A percentile compares a stretch with the other conserved stretches of the same genome.
phyloP scores from a whole-genome alignment of 2,888 invertebrate species.

The Bedellia somnulentella region DNA sequence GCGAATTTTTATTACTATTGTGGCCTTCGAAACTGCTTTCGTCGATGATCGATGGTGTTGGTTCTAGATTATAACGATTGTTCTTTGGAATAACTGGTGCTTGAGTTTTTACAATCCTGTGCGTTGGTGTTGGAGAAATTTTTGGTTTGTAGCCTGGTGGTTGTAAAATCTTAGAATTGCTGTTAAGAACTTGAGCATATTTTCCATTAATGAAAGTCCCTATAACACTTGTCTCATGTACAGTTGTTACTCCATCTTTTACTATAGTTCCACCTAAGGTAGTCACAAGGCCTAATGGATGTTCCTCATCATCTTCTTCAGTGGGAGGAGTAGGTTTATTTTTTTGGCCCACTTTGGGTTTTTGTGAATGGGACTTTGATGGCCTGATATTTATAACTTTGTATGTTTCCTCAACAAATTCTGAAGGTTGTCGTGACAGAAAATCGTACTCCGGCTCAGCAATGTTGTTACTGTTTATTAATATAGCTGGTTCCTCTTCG shows the following conservation, averaged over 20 bases:
- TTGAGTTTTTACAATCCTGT: slow-evolving; percentile 76
- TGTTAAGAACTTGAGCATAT: slow-evolving; percentile 85
- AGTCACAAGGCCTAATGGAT: slow-evolving; percentile 80
- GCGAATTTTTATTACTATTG: slow-evolving; percentile 52
- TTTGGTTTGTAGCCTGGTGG: slow-evolving; percentile 57
- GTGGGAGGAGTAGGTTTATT: slow-evolving; percentile 42
- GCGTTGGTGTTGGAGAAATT: slow-evolving; percentile 67
- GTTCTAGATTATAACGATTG: slow-evolving; percentile 65
- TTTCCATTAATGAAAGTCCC: slow-evolving; percentile 86
- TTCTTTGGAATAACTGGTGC: slow-evolving; percentile 63
- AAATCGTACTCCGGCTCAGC: slow-evolving; percentile 84
- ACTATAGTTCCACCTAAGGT: slow-evolving; percentile 83
- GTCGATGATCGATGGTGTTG: slow-evolving; percentile 63
- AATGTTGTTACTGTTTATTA: slow-evolving; percentile 70
- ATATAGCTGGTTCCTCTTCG: slow-evolving; percentile 61
- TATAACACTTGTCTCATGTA: slow-evolving; percentile 87
- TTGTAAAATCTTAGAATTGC: slow-evolving; percentile 70
- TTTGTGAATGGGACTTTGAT: slow-evolving; percentile 55
- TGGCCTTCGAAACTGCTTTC: slow-evolving; percentile 48
- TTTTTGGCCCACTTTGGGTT: slow-evolving; percentile 45
- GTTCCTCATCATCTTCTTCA: slow-evolving; percentile 59
- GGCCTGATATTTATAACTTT: slow-evolving; percentile 79
- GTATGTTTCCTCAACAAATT: slow-evolving; percentile 83
- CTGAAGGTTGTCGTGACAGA: slow-evolving; percentile 80
- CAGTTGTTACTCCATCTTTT: slow-evolving; percentile 79